These are phyloP conservation scores for Ceryle rudis DNA, from an alignment of 2,797 vertebrate species.

Conservation along the genomic window DNA sequence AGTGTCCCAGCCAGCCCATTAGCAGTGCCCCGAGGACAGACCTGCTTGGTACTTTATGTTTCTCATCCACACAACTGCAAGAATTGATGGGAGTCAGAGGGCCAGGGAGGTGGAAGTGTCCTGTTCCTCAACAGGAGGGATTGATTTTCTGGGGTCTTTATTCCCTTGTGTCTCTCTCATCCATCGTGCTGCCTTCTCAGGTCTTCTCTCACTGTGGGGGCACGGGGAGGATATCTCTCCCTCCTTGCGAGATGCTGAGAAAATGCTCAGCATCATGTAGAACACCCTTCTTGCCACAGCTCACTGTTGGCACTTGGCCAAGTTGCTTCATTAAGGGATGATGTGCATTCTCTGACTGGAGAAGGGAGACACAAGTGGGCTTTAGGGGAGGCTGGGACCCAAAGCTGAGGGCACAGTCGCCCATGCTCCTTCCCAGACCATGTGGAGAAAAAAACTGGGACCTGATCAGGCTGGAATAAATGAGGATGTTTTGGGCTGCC, in stretches of 20 bases:
- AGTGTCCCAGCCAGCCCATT: not conserved
- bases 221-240: accelerated
- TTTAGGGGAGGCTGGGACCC: not conserved
- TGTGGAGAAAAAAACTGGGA: not conserved
- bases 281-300: not conserved
- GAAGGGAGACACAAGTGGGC: accelerated
- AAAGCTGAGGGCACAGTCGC: not conserved
- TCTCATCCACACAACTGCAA: not conserved
- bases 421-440: not conserved
- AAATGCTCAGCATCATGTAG: not conserved
- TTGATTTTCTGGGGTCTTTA: not conserved
- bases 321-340: not conserved
- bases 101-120: accelerated
- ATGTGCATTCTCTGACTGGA: not conserved
- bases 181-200: not conserved
- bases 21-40: not conserved
- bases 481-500: not conserved
- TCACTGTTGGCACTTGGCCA: not conserved
- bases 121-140: not conserved
- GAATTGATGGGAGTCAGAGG: not conserved
- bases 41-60: not conserved
- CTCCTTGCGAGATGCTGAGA: not conserved
- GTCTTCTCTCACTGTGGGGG: not conserved
- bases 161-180: not conserved
- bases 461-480: not conserved